Percentiles rank a stretch among this genome's conserved stretches.
These are phyloP conservation scores for Hippoglossus stenolepis DNA, from an alignment of 2,113 vertebrate species.

Conservation along the genomic window DNA sequence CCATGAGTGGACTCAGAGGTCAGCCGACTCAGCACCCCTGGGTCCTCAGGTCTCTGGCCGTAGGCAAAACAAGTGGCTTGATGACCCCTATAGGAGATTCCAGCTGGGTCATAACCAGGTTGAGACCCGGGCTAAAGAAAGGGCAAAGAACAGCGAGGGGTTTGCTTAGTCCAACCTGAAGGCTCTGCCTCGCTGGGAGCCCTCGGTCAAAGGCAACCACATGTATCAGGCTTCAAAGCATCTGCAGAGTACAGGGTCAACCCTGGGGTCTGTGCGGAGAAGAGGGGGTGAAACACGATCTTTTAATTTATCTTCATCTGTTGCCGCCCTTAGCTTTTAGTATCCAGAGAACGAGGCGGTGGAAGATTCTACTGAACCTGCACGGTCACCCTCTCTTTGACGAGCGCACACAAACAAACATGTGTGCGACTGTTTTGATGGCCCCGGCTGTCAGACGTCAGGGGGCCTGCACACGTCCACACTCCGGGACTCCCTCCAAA, in stretches of 20 bases:
- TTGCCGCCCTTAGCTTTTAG: constrained; percentile 19
- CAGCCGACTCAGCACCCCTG: constrained; percentile 9
- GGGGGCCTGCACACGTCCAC: neutral
- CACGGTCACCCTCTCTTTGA: constrained; percentile 7
- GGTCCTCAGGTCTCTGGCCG: constrained; percentile 30
- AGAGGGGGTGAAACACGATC: constrained; percentile 50
- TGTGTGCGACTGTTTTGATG: neutral
- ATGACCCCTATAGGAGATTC: constrained; percentile 39
- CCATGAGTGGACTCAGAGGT: neutral
- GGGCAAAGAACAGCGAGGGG: constrained; percentile 34
- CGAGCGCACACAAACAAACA: constrained; percentile 31
- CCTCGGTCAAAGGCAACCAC: constrained; percentile 66
- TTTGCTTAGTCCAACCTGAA: constrained; percentile 49
- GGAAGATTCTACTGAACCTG: constrained; percentile 6
- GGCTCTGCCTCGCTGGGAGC: constrained; percentile 42
- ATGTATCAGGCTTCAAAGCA: constrained; percentile 77
- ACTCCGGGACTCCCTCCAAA: constrained; percentile 30
- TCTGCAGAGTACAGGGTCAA: constrained; percentile 40
- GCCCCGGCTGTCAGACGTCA: constrained; percentile 23
- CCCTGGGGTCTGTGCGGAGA: constrained; percentile 14
- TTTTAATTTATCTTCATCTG: constrained; percentile 59
- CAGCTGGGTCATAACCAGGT: constrained; percentile 50
- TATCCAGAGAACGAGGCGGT: neutral
- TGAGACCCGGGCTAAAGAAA: constrained; percentile 28
- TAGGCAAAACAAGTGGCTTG: constrained; percentile 46